A percentile compares a stretch with the other conserved stretches of the same genome.
These are phyloP conservation scores for Nesometra sesokonis DNA, from an alignment of 35 echinoderm and acorn worm species.

Conservation along the genomic window DNA sequence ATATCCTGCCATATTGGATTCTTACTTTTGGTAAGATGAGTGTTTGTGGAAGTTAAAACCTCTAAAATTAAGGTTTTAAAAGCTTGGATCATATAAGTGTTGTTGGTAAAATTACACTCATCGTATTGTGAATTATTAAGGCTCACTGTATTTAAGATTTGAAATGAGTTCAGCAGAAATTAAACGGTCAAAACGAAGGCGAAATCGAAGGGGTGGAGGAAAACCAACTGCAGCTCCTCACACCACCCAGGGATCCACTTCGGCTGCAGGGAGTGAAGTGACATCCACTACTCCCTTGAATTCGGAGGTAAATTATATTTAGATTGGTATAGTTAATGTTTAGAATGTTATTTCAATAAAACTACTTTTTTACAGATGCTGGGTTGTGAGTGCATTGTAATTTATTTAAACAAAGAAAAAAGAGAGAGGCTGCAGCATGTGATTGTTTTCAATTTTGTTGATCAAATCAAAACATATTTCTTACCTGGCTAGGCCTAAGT, in stretches of 20 bases:
- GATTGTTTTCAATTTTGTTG: too few species aligned
- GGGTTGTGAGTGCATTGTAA: too few species aligned
- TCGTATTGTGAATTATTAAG: neutral
- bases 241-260: neutral
- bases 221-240: conserved; percentile 22
- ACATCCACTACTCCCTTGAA: neutral
- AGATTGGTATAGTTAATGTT: too few species aligned
- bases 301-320: neutral
- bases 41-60: neutral
- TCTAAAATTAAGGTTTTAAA: neutral
- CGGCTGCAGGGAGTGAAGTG: neutral
- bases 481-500: too few species aligned
- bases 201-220: conserved; percentile 88
- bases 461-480: too few species aligned
- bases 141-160: neutral
- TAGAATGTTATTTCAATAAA: too few species aligned
- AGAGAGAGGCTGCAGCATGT: too few species aligned
- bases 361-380: too few species aligned
- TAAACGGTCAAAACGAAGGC: conserved; percentile 77
- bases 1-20: neutral
- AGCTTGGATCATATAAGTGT: neutral
- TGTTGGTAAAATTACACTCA: neutral
- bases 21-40: neutral
- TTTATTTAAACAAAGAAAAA: too few species aligned
- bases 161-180: conserved; percentile 82